Evolutionary conservation across 2,888 invertebrate species (phyloP), one percentile per base, ranked within the genome.

Genomic region (Andrena bucephala): DNA sequence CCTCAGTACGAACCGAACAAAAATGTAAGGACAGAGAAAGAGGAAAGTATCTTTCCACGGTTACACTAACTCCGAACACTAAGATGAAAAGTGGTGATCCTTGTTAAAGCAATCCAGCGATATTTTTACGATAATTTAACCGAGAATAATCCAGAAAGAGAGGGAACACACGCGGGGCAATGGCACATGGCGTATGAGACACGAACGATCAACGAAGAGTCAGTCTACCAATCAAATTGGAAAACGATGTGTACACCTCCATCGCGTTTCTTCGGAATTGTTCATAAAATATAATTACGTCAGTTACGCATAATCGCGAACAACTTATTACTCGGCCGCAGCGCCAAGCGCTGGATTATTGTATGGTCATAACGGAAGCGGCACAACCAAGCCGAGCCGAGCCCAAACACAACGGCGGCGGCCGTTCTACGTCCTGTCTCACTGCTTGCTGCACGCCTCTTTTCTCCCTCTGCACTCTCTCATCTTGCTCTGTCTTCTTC

Each of bases 101-200:
- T 42, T 54, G 68, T 65, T 20, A 29, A 48, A 72, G 68, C 52
- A 36, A 83, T 77, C 60, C 24, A 31, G 71, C 66, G 62, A 60
- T 73, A 66, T 50, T 62, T 74, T 73, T 29, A 70, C 48, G 62
- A 3, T 67, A 36, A 76, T 70, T 71, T 59, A 66, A 79, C 27
- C 79, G 72, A 68, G 63, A 70, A 70, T 69, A 59, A 86, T 78
- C 70, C 80, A 75, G 79, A 82, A 86, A 87, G 80, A 72, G 36
- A 88, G 81, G 87, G 87, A 87, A 87, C 87, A 89, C 90, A 88
- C 91, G 89, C 90, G 90, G 84, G 87, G 85, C 78, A 71, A 80
- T 89, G 87, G 89, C 91, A 92, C 92, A 92, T 92, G 91, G 92
- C 91, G 88, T 89, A 86, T 81, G 42, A 77, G 60, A 74, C 76